Conservation (phyloP, 53 echinoderm and acorn worm genomes). For the Arbacia lixula region DNA sequence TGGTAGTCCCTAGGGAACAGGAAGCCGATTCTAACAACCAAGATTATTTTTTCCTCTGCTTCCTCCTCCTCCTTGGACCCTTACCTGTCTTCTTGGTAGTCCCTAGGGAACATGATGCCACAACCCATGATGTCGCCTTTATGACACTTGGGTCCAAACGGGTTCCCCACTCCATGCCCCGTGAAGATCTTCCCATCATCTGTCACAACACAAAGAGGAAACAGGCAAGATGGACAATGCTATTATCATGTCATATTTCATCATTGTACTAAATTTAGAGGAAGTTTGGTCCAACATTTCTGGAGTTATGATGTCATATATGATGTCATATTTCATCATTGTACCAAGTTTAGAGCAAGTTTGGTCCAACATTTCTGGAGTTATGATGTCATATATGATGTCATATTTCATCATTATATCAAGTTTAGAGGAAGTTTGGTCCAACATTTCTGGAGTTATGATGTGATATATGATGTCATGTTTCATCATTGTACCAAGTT, state of each 20-base stretch:
- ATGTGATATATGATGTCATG: neutral
- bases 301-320: too few relatives aligned
- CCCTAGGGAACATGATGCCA: constrained; percentile 95
- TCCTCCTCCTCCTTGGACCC: too few relatives aligned
- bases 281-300: too few relatives aligned
- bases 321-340: neutral
- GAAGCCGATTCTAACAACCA: too few relatives aligned
- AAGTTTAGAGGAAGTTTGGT: too few relatives aligned
- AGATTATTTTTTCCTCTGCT: too few relatives aligned
- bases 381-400: too few relatives aligned
- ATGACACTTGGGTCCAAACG: constrained; percentile 95
- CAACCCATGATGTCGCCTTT: constrained; percentile 99
- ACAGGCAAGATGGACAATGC: neutral
- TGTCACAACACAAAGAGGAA: constrained; percentile 34
- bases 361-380: too few relatives aligned
- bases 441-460: too few relatives aligned
- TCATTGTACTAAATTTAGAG: neutral
- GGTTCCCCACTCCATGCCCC: constrained; percentile 88
- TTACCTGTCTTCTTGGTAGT: constrained; percentile 91
- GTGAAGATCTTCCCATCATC: constrained; percentile 99
- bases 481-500: neutral
- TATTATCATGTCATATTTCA: neutral
- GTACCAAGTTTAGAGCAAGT: too few relatives aligned
- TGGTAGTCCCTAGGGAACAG: constrained; percentile 95
- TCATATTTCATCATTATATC: neutral